Percentiles rank a stretch among this genome's conserved stretches.
Conservation (phyloP, 2,888 invertebrate species). For the Pharmacophagus antenor region DNA sequence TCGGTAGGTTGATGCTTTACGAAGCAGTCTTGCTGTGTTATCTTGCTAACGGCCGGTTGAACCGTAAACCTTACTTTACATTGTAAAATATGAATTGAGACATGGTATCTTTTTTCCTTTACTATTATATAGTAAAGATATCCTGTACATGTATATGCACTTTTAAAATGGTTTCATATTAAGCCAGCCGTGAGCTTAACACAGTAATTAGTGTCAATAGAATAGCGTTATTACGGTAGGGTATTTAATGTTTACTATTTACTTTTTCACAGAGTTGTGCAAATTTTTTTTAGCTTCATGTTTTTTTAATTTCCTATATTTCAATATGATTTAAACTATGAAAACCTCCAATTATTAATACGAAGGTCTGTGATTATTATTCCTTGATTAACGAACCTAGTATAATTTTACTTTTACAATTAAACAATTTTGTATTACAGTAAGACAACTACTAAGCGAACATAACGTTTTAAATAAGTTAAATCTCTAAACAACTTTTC, state of each 20-base stretch:
- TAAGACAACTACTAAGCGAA: slow-evolving; percentile 19
- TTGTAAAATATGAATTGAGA: neutral
- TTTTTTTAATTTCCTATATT: slow-evolving; percentile 3
- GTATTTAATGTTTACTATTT: slow-evolving; percentile 17
- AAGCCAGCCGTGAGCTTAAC: neutral
- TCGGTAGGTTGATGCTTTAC: slow-evolving; percentile 51
- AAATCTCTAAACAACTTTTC: neutral
- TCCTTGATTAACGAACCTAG: slow-evolving; percentile 12
- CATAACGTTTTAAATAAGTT: slow-evolving; percentile 4
- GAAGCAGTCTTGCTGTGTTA: slow-evolving; percentile 26
- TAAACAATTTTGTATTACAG: slow-evolving; percentile 4
- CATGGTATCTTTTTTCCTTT: neutral
- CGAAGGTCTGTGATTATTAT: slow-evolving; percentile 24
- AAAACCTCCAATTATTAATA: slow-evolving; percentile 9
- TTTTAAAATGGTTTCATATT: neutral
- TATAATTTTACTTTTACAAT: slow-evolving; percentile 21
- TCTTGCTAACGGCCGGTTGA: slow-evolving; percentile 27
- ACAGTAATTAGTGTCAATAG: slow-evolving; percentile 4
- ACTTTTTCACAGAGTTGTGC: slow-evolving; percentile 7
- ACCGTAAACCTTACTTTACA: slow-evolving; percentile 2
- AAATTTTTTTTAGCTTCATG: slow-evolving; percentile 8
- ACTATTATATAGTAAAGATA: neutral
- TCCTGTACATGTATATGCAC: neutral
- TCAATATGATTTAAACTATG: too few species aligned
- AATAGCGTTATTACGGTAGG: slow-evolving; percentile 16